These are phyloP conservation scores for Pyrgus malvae DNA, from an alignment of 2,888 invertebrate genomes.

Conservation along the genomic window DNA sequence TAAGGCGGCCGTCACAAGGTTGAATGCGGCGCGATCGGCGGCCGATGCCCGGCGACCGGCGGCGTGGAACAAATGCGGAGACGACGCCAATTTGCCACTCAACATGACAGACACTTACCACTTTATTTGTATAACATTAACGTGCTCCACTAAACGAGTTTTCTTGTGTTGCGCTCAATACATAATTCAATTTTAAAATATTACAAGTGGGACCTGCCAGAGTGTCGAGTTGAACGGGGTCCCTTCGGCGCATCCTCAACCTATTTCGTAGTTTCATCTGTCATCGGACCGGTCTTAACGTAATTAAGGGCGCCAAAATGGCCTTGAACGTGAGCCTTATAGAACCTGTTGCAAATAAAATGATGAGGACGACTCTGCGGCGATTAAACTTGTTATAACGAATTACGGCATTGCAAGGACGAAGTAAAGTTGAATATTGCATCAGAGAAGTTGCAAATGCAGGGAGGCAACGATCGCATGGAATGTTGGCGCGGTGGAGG, in stretches of 20 bases:
- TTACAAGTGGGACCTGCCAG: constrained; percentile 21
- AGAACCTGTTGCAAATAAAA: constrained; percentile 61
- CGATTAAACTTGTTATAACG: constrained; percentile 76
- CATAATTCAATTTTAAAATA: constrained; percentile 33
- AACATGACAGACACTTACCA: constrained; percentile 61
- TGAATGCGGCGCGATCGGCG: constrained; percentile 52
- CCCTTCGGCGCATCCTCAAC: constrained; percentile 39
- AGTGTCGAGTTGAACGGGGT: constrained; percentile 28
- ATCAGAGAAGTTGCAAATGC: constrained; percentile 71
- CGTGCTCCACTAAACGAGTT: constrained; percentile 56
- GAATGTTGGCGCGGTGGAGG: constrained; percentile 64
- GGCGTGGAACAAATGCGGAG: constrained; percentile 65
- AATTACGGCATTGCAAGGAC: constrained; percentile 82
- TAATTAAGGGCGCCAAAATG: constrained; percentile 68
- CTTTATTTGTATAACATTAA: constrained; percentile 67
- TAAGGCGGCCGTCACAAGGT: constrained; percentile 55
- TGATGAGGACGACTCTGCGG: constrained; percentile 67
- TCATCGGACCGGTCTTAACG: constrained; percentile 52
- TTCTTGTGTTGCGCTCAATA: constrained; percentile 48
- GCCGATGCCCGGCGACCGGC: constrained; percentile 39
- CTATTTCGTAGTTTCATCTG: constrained; percentile 51
- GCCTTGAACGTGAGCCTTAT: constrained; percentile 63
- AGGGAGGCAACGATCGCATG: constrained; percentile 75
- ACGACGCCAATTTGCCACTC: constrained; percentile 71
- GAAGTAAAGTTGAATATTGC: constrained; percentile 81